Evolutionary conservation across 2,888 invertebrate genomes (phyloP), one percentile per base, ranked within the genome.

Genomic region (Lacanobia oleracea): DNA sequence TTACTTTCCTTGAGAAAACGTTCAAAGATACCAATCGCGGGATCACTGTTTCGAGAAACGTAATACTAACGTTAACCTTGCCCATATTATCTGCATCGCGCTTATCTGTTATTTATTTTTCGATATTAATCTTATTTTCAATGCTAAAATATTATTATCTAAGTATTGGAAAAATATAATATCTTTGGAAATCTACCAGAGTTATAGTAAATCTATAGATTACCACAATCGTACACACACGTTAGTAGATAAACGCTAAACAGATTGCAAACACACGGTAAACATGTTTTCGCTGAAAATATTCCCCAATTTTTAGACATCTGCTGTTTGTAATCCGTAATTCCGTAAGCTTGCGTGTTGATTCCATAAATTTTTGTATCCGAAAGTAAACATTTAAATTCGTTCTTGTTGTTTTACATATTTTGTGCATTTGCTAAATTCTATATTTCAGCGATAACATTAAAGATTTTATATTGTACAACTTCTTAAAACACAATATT

Each of bases 131-230:
- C 65, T 74, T 54, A 70, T 73, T 84, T 33, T 85, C 84, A 83
- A 82, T 86, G 81, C 75, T 82, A 81, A 86, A 77, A 74, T 81
- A 73, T 86, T 86, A 86, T 83, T 86, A 86, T 83, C 74, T 77
- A 84, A 87, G 81, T 75, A 82, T 67, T 79, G 82, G 82, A 83
- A 90, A 89, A 79, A 84, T 83, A 71, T 67, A 40, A 75, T 82
- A 81, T 81, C 75, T 79, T 77, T 83, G 89, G 88, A 90, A 88
- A 90, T 88, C 67, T 89, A 86, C 88, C 75, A 66, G 75, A 73
- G 73, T 81, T 82, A 64, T 48, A 59, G 68, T 72, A 75, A 81
- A 79, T 79, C 75, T 79, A 75, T 72, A 75, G 90, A 90, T 90
- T 83, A 87, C 73, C 33, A 81, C 77, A 72, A 74, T 79, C 77